A percentile compares a stretch with the other conserved stretches of the same genome.
phyloP scores from a whole-genome alignment of 2,888 invertebrate species.

The Sinhomidia bicolor region DNA sequence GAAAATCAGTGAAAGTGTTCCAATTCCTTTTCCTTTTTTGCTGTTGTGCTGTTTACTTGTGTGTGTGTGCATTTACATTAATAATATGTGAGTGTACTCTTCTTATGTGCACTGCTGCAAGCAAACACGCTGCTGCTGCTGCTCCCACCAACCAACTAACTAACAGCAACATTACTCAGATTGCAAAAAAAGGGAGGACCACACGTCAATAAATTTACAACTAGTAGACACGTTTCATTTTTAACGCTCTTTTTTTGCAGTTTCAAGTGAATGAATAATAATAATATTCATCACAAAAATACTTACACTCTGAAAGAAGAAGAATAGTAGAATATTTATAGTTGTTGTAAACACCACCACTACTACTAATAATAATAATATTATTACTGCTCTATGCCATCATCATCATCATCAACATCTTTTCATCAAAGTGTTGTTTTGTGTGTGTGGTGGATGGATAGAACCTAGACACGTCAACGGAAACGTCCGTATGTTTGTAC shows the following conservation, averaged over 20 bases:
- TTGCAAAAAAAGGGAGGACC: slow-evolving; percentile 41
- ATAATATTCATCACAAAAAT: neutral
- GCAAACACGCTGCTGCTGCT: neutral
- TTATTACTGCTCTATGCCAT: neutral
- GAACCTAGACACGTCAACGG: slow-evolving; percentile 23
- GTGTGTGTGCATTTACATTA: too few species aligned
- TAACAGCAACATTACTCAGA: slow-evolving; percentile 35
- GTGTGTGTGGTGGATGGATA: too few species aligned
- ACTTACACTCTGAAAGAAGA: too few species aligned
- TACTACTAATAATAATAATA: too few species aligned
- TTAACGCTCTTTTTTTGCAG: slow-evolving; percentile 34
- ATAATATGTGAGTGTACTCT: slow-evolving; percentile 18
- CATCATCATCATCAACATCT: too few species aligned
- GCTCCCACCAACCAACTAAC: neutral
- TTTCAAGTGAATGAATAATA: slow-evolving; percentile 24
- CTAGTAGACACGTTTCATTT: slow-evolving; percentile 42
- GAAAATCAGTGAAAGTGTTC: slow-evolving; percentile 73
- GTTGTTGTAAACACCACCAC: too few species aligned
- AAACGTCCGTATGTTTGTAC: slow-evolving; percentile 43
- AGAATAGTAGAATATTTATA: slow-evolving; percentile 1
- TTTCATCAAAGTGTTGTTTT: slow-evolving; percentile 14
- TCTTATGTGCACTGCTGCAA: too few species aligned
- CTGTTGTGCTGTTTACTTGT: slow-evolving; percentile 23
- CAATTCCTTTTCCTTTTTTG: slow-evolving; percentile 68
- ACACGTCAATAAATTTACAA: slow-evolving; percentile 41